Evolutionary conservation across 2,797 vertebrate species (phyloP).

Genomic region (Melanitta fusca): DNA sequence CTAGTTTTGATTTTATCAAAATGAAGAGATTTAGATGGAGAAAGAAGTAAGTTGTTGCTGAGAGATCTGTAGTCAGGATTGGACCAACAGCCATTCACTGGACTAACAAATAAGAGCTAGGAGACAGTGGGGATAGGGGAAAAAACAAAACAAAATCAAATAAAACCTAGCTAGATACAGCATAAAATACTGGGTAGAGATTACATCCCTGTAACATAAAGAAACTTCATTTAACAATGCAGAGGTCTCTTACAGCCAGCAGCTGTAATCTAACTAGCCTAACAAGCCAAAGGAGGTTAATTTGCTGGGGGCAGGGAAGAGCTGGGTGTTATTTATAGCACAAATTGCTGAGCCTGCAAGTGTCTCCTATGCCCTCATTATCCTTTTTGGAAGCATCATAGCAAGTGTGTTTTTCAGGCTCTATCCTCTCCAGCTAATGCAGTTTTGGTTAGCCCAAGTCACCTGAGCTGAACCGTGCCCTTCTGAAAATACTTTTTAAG

Average conservation of each 20-base stretch:
- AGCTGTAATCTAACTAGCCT: background rate
- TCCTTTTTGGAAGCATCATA: background rate
- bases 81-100: background rate
- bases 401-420: background rate
- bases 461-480: background rate
- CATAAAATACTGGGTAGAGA: background rate
- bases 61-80: background rate
- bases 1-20: background rate
- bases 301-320: background rate
- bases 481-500: background rate
- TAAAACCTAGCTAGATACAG: rapidly evolving
- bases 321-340: background rate
- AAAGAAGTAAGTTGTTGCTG: background rate
- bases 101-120: background rate
- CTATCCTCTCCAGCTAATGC: background rate
- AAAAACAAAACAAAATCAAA: background rate
- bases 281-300: background rate
- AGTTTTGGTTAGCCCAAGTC: background rate
- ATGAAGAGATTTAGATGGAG: background rate
- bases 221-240: background rate
- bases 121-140: background rate
- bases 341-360: background rate
- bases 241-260: background rate
- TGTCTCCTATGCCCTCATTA: background rate
- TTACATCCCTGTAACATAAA: background rate